Conservation (phyloP, 2,888 invertebrate species). For the Schizaphis graminum region DNA sequence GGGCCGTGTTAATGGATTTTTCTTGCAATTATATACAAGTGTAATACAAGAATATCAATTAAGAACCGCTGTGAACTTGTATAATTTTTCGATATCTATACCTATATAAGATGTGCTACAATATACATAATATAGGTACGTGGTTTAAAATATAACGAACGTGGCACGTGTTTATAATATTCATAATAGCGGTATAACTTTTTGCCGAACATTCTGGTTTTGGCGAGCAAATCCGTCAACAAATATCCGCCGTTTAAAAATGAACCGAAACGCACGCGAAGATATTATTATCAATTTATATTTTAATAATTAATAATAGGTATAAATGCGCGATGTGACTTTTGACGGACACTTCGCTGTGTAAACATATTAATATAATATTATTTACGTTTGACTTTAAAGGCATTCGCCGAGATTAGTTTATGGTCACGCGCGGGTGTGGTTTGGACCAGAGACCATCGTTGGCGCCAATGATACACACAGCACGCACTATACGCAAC, state of each 20-base stretch:
- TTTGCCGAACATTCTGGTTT: not conserved
- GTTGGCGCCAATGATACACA: not conserved
- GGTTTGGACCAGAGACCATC: slow-evolving; percentile 41
- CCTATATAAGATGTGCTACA: not conserved
- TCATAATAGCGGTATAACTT: not conserved
- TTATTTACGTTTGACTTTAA: not conserved
- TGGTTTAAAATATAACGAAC: not conserved
- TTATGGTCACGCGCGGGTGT: slow-evolving; percentile 47
- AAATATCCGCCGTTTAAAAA: not conserved
- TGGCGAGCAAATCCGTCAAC: not conserved
- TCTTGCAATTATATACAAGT: not conserved
- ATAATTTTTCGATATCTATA: not conserved
- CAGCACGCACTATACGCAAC: not conserved
- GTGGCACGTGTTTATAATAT: not conserved
- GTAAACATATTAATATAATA: not conserved
- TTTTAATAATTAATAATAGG: not conserved
- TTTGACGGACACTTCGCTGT: not conserved
- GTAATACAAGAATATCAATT: slow-evolving; percentile 27
- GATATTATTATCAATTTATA: not conserved
- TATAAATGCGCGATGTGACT: not conserved
- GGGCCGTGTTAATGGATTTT: slow-evolving; percentile 53
- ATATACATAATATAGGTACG: not conserved
- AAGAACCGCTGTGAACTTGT: not conserved
- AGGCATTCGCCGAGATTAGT: slow-evolving; percentile 37
- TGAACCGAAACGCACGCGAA: not conserved